Evolutionary conservation across 2,113 vertebrate species (phyloP).

Genomic region (Manacus vitellinus): DNA sequence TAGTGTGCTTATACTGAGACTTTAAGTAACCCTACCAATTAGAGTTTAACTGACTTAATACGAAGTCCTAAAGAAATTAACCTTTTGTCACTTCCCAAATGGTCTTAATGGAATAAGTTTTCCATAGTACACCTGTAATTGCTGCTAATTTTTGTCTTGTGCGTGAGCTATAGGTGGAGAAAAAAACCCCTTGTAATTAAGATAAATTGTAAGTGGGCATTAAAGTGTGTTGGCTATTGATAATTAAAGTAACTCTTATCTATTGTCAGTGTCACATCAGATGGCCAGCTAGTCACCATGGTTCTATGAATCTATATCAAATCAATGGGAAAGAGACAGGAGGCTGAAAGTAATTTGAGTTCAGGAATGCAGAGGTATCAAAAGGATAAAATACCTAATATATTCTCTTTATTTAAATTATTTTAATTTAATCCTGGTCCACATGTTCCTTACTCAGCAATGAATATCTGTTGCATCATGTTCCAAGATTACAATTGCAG

Average conservation of each 20-base stretch:
- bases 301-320: background rate
- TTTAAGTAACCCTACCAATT: slow-evolving; percentile 17
- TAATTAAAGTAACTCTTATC: background rate
- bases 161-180: background rate
- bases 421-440: background rate
- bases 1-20: background rate
- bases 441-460: background rate
- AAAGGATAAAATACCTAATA: background rate
- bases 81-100: slow-evolving; percentile 26
- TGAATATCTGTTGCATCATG: background rate
- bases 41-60: slow-evolving; percentile 21
- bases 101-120: background rate
- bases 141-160: slow-evolving; percentile 5
- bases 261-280: background rate
- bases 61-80: slow-evolving; percentile 16
- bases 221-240: background rate
- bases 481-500: background rate
- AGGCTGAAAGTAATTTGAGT: background rate
- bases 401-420: background rate
- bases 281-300: background rate
- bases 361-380: background rate
- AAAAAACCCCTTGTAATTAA: background rate
- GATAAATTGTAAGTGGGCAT: background rate
- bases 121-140: background rate
- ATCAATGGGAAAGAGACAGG: background rate